Percentiles rank a stretch among this genome's conserved stretches.
phyloP scores from a whole-genome alignment of 2,113 vertebrate genomes.

The Bucco capensis region DNA sequence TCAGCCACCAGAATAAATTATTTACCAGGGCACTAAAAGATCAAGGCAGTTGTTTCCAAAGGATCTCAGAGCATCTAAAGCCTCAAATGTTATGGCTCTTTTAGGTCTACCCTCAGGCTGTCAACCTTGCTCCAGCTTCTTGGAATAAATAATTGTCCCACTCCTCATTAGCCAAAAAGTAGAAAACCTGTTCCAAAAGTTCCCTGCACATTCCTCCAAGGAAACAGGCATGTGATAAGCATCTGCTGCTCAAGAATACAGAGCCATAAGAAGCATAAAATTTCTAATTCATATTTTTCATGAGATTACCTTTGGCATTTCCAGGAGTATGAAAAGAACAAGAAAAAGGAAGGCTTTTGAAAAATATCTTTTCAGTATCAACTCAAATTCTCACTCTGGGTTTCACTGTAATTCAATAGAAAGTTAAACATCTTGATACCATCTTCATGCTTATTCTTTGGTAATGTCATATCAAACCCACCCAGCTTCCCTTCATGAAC shows the following conservation, averaged over 20 bases:
- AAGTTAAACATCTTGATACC: background rate
- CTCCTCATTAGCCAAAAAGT: background rate
- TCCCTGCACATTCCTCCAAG: background rate
- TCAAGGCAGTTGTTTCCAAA: conserved; percentile 15
- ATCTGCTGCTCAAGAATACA: background rate
- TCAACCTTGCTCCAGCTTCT: background rate
- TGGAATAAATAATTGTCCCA: background rate
- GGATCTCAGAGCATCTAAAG: conserved; percentile 19
- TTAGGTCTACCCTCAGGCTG: conserved; percentile 1
- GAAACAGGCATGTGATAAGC: background rate
- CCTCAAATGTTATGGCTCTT: background rate
- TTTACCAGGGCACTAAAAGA: conserved; percentile 61
- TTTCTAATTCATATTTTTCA: background rate
- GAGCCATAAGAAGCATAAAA: background rate
- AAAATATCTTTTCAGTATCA: background rate
- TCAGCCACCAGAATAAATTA: conserved; percentile 20
- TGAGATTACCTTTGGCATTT: background rate
- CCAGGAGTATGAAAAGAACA: background rate
- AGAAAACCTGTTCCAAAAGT: conserved; percentile 10
- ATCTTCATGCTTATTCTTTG: background rate
- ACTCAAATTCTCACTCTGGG: background rate
- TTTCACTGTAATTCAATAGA: background rate
- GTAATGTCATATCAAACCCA: background rate
- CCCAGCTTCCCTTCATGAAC: background rate
- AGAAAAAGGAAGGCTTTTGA: background rate